These are phyloP conservation scores for Myopa testacea DNA, from an alignment of 2,888 invertebrate genomes.

Conservation along the genomic window DNA sequence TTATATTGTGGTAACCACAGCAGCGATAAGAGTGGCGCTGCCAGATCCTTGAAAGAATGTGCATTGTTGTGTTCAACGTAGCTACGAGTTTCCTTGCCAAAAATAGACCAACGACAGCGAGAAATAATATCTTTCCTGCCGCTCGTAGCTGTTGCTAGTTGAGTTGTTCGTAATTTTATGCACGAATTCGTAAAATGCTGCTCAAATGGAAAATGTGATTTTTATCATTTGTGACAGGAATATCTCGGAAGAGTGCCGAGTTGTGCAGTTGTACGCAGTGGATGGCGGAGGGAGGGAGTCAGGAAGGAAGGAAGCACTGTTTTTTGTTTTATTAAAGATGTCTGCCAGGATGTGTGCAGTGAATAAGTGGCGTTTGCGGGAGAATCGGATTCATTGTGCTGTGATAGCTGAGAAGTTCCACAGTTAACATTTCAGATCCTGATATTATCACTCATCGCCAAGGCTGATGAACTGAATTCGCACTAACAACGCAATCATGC, in stretches of 20 bases:
- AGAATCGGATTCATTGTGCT: too few relatives aligned
- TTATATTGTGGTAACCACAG: neutral
- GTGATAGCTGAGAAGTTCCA: too few relatives aligned
- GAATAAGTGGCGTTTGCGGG: neutral
- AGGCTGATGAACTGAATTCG: too few relatives aligned
- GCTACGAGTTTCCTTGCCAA: neutral
- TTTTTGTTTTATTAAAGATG: slow-evolving; percentile 19
- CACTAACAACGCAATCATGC: too few relatives aligned
- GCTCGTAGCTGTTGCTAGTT: slow-evolving; percentile 27
- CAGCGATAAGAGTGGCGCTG: slow-evolving; percentile 14
- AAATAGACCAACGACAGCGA: neutral
- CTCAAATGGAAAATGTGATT: slow-evolving; percentile 67
- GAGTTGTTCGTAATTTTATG: slow-evolving; percentile 61
- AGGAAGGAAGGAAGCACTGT: slow-evolving; percentile 9
- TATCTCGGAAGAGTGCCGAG: slow-evolving; percentile 19
- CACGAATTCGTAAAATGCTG: slow-evolving; percentile 66
- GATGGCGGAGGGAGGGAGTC: neutral
- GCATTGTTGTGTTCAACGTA: neutral
- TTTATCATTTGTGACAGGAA: slow-evolving; percentile 66
- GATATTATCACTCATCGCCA: too few relatives aligned
- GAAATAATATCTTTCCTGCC: neutral
- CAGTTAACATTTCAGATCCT: too few relatives aligned
- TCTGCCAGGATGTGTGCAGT: slow-evolving; percentile 15
- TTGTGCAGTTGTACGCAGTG: slow-evolving; percentile 16
- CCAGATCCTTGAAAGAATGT: slow-evolving; percentile 21